Percentiles rank a stretch among this genome's conserved stretches.
phyloP scores from a whole-genome alignment of 2,797 vertebrate genomes.

The Monodelphis domestica region DNA sequence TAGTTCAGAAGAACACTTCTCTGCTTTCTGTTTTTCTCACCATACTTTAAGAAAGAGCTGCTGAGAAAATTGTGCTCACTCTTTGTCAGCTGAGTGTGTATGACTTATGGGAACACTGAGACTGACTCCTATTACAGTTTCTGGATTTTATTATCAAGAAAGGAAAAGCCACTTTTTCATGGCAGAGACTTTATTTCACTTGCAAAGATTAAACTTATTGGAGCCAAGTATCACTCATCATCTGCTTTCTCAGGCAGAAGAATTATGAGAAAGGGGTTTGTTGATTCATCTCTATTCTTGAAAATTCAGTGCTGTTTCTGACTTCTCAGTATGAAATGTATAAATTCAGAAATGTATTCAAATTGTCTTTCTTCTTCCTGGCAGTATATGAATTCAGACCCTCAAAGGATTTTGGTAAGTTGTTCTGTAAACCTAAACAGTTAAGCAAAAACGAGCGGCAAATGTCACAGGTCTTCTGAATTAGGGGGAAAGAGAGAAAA shows the following conservation, averaged over 20 bases:
- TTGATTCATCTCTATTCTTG: conserved; percentile 19
- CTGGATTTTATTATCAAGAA: conserved; percentile 15
- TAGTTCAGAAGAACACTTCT: background rate
- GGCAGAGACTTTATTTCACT: background rate
- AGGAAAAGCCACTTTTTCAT: conserved; percentile 26
- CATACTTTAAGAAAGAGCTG: background rate
- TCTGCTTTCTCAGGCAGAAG: background rate
- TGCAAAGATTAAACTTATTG: background rate
- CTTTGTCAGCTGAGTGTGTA: background rate
- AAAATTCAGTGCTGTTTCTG: conserved; percentile 39
- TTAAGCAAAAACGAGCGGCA: conserved; percentile 31
- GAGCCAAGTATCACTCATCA: conserved; percentile 5
- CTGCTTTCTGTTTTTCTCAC: background rate
- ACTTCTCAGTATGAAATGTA: conserved; percentile 62
- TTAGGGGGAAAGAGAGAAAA: background rate
- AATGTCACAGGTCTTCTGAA: background rate
- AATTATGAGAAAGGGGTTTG: conserved; percentile 15
- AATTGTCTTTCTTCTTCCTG: conserved; percentile 12
- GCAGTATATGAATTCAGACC: conserved; percentile 15
- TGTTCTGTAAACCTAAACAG: conserved; percentile 64
- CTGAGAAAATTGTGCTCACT: background rate
- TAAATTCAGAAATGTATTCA: conserved; percentile 56
- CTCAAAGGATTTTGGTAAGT: conserved; percentile 36
- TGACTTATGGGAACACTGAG: background rate
- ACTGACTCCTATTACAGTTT: background rate